These are phyloP conservation scores for Eidolon dupreanum DNA, from an alignment of 2,797 vertebrate genomes.

Conservation along the genomic window DNA sequence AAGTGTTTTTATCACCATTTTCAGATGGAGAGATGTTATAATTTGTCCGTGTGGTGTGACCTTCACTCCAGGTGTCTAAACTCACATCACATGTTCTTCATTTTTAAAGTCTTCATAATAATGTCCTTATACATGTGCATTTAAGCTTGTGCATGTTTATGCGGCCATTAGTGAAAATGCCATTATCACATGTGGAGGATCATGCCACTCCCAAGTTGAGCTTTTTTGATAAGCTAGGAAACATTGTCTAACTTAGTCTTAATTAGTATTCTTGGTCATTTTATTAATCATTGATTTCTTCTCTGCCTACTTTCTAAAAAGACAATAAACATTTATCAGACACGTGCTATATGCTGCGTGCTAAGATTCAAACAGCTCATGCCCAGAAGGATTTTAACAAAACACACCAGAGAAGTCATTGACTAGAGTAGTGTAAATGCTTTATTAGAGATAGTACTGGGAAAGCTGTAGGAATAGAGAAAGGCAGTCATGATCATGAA, in stretches of 20 bases:
- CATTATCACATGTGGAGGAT: neutral
- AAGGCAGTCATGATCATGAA: neutral
- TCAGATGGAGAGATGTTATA: neutral
- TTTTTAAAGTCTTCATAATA: neutral
- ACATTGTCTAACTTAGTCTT: slow-evolving; percentile 7
- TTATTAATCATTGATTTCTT: slow-evolving; percentile 58
- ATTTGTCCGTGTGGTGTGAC: neutral
- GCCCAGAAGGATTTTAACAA: neutral
- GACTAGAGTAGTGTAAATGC: neutral
- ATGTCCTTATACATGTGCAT: neutral
- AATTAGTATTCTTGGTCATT: slow-evolving; percentile 57
- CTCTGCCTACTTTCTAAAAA: slow-evolving; percentile 41
- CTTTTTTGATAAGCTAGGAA: slow-evolving; percentile 25
- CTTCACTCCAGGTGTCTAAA: neutral
- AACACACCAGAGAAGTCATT: slow-evolving; percentile 2
- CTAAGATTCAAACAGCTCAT: neutral
- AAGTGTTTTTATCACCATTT: slow-evolving; percentile 1
- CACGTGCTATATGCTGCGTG: neutral
- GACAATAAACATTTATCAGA: slow-evolving; percentile 48
- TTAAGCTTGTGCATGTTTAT: neutral
- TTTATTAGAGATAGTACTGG: neutral
- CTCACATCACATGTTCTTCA: neutral
- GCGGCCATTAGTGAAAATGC: neutral
- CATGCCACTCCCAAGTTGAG: neutral
- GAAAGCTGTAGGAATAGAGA: neutral